These are phyloP conservation scores for Drosophila takahashii DNA, from an alignment of 1,140 invertebrate genomes.

Conservation along the genomic window DNA sequence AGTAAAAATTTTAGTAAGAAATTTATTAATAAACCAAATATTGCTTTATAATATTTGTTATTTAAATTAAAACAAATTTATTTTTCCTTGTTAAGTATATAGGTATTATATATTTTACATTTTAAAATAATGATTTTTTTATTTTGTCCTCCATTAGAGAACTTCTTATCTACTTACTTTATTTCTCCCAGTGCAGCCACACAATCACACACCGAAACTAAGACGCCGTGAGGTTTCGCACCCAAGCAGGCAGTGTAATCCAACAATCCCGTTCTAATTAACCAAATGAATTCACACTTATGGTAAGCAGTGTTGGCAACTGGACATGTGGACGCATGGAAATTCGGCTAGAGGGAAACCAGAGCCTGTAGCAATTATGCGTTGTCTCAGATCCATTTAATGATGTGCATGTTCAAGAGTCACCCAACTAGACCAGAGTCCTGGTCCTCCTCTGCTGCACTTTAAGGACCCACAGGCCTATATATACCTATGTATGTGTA, in stretches of 20 bases:
- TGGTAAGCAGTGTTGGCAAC: constrained; percentile 50
- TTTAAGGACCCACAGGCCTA: constrained; percentile 31
- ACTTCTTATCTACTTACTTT: too few relatives aligned
- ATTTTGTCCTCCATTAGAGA: too few relatives aligned
- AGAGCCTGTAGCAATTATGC: constrained; percentile 51
- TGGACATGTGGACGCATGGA: constrained; percentile 7
- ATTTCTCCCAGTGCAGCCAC: constrained; percentile 12
- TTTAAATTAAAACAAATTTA: too few relatives aligned
- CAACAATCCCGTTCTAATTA: constrained; percentile 71
- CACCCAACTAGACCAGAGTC: constrained; percentile 1
- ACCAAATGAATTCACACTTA: constrained; percentile 80
- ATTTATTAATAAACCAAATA: too few relatives aligned
- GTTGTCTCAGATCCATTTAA: constrained; percentile 42
- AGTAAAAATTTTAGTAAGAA: too few relatives aligned
- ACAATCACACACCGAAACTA: constrained; percentile 7
- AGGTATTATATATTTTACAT: too few relatives aligned
- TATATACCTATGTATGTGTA: neutral
- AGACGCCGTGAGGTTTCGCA: constrained; percentile 1
- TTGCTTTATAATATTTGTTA: too few relatives aligned
- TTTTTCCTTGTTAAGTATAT: too few relatives aligned
- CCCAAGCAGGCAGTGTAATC: constrained; percentile 44
- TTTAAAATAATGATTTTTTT: too few relatives aligned
- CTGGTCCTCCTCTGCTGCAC: neutral
- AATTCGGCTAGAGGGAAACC: constrained; percentile 3
- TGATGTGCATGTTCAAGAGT: constrained; percentile 43